phyloP scores from a whole-genome alignment of 2,888 invertebrate species.

The Xylophagus ater region DNA sequence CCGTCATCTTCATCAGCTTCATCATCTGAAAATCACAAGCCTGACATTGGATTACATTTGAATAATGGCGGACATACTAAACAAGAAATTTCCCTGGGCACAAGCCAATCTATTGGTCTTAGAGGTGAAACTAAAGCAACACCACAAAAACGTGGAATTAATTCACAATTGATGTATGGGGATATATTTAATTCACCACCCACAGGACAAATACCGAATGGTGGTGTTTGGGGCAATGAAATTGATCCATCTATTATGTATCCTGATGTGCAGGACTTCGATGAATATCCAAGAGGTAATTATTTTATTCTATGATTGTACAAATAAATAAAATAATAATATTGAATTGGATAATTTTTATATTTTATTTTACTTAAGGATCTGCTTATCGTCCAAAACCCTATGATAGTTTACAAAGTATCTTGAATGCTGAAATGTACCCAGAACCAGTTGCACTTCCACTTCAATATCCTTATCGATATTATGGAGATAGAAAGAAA shows the following conservation, averaged over 20 bases:
- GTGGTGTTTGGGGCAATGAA: conserved; percentile 33
- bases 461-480: conserved; percentile 30
- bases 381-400: conserved; percentile 30
- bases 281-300: conserved; percentile 31
- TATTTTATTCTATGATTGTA: conserved; percentile 7
- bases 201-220: conserved; percentile 1
- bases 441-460: conserved; percentile 33
- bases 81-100: conserved; percentile 10
- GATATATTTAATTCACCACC: conserved; percentile 14
- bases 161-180: conserved; percentile 21
- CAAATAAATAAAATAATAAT: conserved; percentile 1
- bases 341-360: neutral
- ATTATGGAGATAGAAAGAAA: conserved; percentile 33
- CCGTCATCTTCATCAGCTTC: conserved; percentile 8
- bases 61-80: conserved; percentile 5
- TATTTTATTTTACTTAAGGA: conserved; percentile 1
- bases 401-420: conserved; percentile 36
- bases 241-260: conserved; percentile 30
- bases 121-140: conserved; percentile 24
- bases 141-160: conserved; percentile 35
- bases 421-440: conserved; percentile 35
- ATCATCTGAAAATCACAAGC: conserved; percentile 2
- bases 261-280: conserved; percentile 32
- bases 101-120: conserved; percentile 5
- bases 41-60: neutral